Evolutionary conservation across 1,140 invertebrate genomes (phyloP).

Genomic region (Drosophila lacertosa): DNA sequence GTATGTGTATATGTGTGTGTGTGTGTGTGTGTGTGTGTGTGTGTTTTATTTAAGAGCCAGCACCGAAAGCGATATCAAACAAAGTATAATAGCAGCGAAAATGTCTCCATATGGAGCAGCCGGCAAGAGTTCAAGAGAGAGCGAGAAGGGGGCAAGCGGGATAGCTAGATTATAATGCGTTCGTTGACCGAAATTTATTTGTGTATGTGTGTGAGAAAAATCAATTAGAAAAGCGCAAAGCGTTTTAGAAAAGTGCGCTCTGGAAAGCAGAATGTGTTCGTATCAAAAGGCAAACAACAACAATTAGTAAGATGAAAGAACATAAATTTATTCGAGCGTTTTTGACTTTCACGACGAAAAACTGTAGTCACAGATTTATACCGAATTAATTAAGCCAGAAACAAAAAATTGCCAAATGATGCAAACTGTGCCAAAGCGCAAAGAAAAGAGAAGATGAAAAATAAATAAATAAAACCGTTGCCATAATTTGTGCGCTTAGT

Average conservation of each 20-base stretch:
- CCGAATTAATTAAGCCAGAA: slow-evolving; percentile 63
- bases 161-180: slow-evolving; percentile 61
- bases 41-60: slow-evolving; percentile 29
- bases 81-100: slow-evolving; percentile 15
- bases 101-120: slow-evolving; percentile 13
- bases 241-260: slow-evolving; percentile 49
- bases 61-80: slow-evolving; percentile 3
- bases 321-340: slow-evolving; percentile 48
- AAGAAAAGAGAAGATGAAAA: background rate
- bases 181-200: slow-evolving; percentile 67
- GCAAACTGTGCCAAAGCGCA: slow-evolving; percentile 32
- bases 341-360: slow-evolving; percentile 63
- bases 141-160: background rate
- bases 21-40: no score
- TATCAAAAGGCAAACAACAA: slow-evolving; percentile 32
- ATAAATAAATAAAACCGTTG: slow-evolving; percentile 35
- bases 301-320: slow-evolving; percentile 68
- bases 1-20: slow-evolving; percentile 9
- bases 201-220: slow-evolving; percentile 62
- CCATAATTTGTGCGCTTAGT: slow-evolving; percentile 28
- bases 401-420: slow-evolving; percentile 13
- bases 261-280: slow-evolving; percentile 46
- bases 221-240: slow-evolving; percentile 77
- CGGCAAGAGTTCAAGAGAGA: background rate
- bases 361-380: slow-evolving; percentile 33